Conservation (phyloP, 2,797 vertebrate species). For the Hypotaenidia okinawae region DNA sequence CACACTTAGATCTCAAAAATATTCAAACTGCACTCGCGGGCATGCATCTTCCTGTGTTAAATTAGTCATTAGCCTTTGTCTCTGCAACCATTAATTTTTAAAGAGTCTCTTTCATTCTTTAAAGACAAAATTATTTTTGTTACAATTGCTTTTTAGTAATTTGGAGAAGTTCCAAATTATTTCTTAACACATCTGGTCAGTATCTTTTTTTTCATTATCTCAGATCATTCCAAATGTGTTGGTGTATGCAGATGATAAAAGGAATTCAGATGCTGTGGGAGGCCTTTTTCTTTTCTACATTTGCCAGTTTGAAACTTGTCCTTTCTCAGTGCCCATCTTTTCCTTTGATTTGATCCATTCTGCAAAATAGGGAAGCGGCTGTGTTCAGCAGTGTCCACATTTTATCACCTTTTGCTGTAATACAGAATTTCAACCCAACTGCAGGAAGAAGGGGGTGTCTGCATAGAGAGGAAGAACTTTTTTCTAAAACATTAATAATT, state of each 20-base stretch:
- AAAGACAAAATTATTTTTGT: not conserved
- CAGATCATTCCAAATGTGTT: not conserved
- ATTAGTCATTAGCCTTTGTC: slow-evolving; percentile 27
- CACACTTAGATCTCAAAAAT: not conserved
- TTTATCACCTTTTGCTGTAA: not conserved
- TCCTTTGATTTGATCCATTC: not conserved
- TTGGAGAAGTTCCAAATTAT: slow-evolving; percentile 24
- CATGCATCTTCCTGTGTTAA: not conserved
- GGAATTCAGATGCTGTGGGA: not conserved
- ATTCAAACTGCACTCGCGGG: not conserved
- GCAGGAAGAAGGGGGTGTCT: not conserved
- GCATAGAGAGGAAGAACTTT: not conserved
- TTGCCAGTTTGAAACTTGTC: not conserved
- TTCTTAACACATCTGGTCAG: slow-evolving; percentile 11
- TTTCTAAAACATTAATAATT: not conserved
- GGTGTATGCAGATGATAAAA: not conserved
- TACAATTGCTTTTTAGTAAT: slow-evolving; percentile 3
- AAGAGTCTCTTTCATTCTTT: not conserved
- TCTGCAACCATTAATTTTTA: slow-evolving; percentile 27
- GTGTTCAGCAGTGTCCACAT: not conserved
- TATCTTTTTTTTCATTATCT: not conserved
- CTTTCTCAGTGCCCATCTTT: not conserved
- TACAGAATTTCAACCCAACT: not conserved
- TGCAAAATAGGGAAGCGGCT: not conserved
- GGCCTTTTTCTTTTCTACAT: not conserved